Evolutionary conservation across 2,888 invertebrate species (phyloP).

Genomic region (Copidosoma aretas): DNA sequence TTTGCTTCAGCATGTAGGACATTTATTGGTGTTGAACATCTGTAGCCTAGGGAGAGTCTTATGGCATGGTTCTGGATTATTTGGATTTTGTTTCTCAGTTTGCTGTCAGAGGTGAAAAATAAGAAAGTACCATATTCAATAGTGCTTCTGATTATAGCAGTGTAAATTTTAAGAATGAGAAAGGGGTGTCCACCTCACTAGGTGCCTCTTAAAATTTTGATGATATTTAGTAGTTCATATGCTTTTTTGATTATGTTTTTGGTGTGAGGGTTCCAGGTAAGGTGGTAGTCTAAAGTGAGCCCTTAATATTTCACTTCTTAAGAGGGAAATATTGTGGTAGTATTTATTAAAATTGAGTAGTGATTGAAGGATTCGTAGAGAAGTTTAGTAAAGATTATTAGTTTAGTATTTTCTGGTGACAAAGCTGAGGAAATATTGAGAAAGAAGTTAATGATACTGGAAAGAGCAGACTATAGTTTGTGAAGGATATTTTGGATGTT

Average conservation of each 20-base stretch:
- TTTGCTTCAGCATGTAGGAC: slow-evolving; percentile 7
- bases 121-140: slow-evolving; percentile 9
- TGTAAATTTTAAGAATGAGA: neutral
- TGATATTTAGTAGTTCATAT: neutral
- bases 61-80: slow-evolving; percentile 9
- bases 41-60: neutral
- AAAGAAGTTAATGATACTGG: no score
- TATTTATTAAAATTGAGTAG: neutral
- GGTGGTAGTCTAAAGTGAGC: no score
- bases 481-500: neutral
- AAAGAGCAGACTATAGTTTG: neutral
- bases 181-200: slow-evolving; percentile 13
- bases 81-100: neutral
- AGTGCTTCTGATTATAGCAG: neutral
- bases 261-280: no score
- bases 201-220: slow-evolving; percentile 8
- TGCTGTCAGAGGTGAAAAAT: neutral
- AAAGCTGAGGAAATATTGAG: no score
- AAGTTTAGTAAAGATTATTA: no score
- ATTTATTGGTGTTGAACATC: slow-evolving; percentile 7
- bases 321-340: neutral
- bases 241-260: neutral
- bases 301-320: no score
- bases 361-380: no score
- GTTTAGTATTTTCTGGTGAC: no score